Evolutionary conservation across 2,888 invertebrate genomes (phyloP), one percentile per base, ranked within the genome.

Genomic region (Platycheirus albimanus): DNA sequence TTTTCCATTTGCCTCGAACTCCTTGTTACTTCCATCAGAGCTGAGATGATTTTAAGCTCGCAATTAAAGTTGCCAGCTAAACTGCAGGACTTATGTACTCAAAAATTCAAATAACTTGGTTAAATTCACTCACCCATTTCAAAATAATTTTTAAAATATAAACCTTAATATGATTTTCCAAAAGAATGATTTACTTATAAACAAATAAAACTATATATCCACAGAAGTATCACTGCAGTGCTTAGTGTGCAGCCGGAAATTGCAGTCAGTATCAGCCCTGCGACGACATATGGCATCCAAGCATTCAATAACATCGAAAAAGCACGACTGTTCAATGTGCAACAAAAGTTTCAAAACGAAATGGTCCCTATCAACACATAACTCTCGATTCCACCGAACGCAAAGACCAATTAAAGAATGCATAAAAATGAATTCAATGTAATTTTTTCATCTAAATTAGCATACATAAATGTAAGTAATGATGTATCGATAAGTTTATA

Each of bases 321-420:
- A 89, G 83, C 86, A 90, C 63, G 87, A 89, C 51, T 91, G 91
- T 76, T 86, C 87, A 28, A 86, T 88, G 24, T 91, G 91, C 85
- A 88, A 88, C 76, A 90, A 90, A 78, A 87, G 88, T 75, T 91
- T 91, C 84, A 91, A 91, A 85, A 91, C 91, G 3, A 91, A 91
- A 79, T 91, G 91, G 91, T 91, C 91, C 2, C 76, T 91, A 11
- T 90, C 91, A 69, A 91, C 91, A 8, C 91, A 91, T 81, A 91
- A 90, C 64, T 91, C 91, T 0, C 86, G 90, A 3, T 91, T 90
- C 85, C 91, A 91, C 86, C 88, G 90, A 6, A 88, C 89, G 70
- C 79, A 87, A 58, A 87, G 89, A 5, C 81, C 87, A 0, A 86
- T 86, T 70, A 90, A 89, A 66, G 90, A 90, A 76, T 86, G 89